Evolutionary conservation across 2,888 invertebrate genomes (phyloP).

Genomic region (Seira ritae): DNA sequence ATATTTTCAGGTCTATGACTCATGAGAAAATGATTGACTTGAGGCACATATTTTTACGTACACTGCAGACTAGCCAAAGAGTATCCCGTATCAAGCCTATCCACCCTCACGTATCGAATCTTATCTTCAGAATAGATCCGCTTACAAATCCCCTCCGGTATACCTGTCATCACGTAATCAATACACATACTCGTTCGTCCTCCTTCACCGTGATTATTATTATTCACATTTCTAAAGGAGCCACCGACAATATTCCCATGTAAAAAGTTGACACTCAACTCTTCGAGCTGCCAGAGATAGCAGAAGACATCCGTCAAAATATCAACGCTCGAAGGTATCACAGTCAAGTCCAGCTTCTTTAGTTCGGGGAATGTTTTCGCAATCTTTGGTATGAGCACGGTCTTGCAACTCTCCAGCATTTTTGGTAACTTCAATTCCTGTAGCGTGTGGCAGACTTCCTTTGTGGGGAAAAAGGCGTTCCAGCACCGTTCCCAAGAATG

Average conservation of each 20-base stretch:
- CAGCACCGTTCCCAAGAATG: conserved; percentile 55
- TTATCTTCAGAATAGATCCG: conserved; percentile 60
- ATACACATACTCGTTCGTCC: conserved; percentile 46
- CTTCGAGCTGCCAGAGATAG: conserved; percentile 45
- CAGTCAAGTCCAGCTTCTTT: conserved; percentile 54
- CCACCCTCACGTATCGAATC: conserved; percentile 39
- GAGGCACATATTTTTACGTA: conserved; percentile 27
- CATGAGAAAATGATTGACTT: no score
- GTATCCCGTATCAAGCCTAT: conserved; percentile 37
- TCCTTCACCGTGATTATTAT: conserved; percentile 25
- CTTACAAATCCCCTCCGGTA: conserved; percentile 56
- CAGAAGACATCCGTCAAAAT: conserved; percentile 49
- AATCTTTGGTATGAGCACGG: conserved; percentile 47
- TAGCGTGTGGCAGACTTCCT: conserved; percentile 48
- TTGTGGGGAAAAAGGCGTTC: conserved; percentile 42
- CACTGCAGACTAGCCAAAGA: conserved; percentile 53
- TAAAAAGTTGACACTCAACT: conserved; percentile 54
- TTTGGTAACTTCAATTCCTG: conserved; percentile 63
- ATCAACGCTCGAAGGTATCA: conserved; percentile 52
- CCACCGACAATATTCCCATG: conserved; percentile 23
- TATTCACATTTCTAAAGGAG: conserved; percentile 11
- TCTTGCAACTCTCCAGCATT: conserved; percentile 30
- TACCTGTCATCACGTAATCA: conserved; percentile 61
- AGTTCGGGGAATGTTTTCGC: conserved; percentile 54
- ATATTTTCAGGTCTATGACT: no score